Conservation (phyloP, 2,888 invertebrate genomes). For the Leptinotarsa rubiginosa region DNA sequence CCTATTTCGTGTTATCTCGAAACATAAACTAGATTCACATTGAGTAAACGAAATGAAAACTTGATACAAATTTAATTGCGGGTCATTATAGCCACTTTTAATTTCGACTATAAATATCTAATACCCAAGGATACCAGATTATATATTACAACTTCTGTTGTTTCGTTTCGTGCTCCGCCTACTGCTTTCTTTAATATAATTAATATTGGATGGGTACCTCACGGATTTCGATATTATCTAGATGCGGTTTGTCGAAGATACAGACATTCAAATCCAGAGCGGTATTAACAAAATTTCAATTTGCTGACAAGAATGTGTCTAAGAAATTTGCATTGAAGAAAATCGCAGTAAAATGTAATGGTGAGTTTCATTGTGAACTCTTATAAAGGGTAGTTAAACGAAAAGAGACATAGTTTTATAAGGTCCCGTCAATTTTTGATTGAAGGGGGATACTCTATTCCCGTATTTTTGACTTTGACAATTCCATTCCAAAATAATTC, state of each 20-base stretch:
- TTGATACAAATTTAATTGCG: conserved; percentile 28
- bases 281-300: not conserved
- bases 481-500: too few species aligned
- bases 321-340: too few species aligned
- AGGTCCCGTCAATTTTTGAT: too few species aligned
- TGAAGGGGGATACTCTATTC: too few species aligned
- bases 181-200: conserved; percentile 56
- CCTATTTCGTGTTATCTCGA: conserved; percentile 14
- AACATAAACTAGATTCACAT: conserved; percentile 15
- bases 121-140: conserved; percentile 38
- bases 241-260: conserved; percentile 45
- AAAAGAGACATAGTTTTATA: too few species aligned
- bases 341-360: too few species aligned
- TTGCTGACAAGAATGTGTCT: not conserved
- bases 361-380: too few species aligned
- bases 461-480: too few species aligned
- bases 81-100: conserved; percentile 34
- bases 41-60: conserved; percentile 16
- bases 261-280: conserved; percentile 13
- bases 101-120: conserved; percentile 35
- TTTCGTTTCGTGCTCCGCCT: conserved; percentile 53
- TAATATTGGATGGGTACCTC: conserved; percentile 54
- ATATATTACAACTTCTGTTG: conserved; percentile 53
- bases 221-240: conserved; percentile 53
- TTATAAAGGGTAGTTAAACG: too few species aligned